Evolutionary conservation across 1,140 invertebrate species (phyloP).

Genomic region (Macrosteles quadrilineatus): DNA sequence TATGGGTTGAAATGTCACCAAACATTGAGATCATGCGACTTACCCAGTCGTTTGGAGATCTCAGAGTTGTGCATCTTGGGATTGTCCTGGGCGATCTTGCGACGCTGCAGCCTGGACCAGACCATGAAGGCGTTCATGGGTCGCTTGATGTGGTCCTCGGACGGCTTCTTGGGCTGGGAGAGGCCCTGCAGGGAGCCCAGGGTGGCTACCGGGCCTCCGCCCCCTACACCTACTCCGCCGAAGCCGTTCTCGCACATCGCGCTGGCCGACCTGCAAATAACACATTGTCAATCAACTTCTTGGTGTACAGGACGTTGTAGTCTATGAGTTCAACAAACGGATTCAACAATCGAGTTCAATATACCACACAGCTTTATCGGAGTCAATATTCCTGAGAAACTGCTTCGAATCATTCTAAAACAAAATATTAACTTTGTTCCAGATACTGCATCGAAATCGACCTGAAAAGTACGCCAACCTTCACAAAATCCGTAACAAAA

Average conservation of each 20-base stretch:
- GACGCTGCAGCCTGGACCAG: slow-evolving; percentile 80
- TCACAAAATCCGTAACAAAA: no score
- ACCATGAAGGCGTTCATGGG: slow-evolving; percentile 76
- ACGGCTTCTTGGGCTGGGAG: slow-evolving; percentile 46
- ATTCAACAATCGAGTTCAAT: no score
- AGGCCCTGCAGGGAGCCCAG: slow-evolving; percentile 3
- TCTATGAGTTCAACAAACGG: no score
- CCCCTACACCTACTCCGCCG: not conserved
- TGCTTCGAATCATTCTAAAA: no score
- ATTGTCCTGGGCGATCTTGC: slow-evolving; percentile 95
- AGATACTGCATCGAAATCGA: no score
- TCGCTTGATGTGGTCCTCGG: slow-evolving; percentile 61
- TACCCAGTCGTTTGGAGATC: slow-evolving; percentile 91
- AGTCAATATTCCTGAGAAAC: no score
- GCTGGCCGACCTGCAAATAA: slow-evolving; percentile 27
- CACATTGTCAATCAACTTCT: not conserved
- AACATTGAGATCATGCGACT: no score
- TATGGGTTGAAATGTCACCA: no score
- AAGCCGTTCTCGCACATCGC: slow-evolving; percentile 33
- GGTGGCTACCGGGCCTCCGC: not conserved
- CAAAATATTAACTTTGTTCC: no score
- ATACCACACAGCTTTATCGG: no score
- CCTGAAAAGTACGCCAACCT: no score
- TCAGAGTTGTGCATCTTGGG: slow-evolving; percentile 99
- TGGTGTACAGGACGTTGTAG: no score